phyloP scores from a whole-genome alignment of 2,888 invertebrate genomes.

The Pimpla rufipes region DNA sequence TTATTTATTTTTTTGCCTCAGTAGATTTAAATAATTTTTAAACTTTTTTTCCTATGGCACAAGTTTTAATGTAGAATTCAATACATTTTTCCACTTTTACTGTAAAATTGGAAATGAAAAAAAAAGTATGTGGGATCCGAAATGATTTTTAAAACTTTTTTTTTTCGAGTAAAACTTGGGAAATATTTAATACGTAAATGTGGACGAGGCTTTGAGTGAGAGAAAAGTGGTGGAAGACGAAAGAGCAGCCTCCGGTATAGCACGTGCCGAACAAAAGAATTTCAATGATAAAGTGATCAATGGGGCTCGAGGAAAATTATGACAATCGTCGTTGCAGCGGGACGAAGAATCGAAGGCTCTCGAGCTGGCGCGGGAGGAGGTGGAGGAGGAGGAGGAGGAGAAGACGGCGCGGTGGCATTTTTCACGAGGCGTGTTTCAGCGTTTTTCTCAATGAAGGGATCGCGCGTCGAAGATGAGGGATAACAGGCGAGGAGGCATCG shows the following conservation, averaged over 20 bases:
- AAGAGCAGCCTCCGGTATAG: conserved; percentile 25
- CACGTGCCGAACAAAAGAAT: conserved; percentile 65
- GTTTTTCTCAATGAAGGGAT: conserved; percentile 63
- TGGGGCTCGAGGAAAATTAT: conserved; percentile 51
- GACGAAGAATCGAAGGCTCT: conserved; percentile 42
- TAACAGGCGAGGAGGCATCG: conserved; percentile 49
- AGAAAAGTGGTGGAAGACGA: background rate
- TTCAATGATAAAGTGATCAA: conserved; percentile 57
- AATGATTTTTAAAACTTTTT: too few species aligned
- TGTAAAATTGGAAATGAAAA: too few species aligned
- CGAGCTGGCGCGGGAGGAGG: conserved; percentile 21
- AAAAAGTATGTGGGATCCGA: too few species aligned
- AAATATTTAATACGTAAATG: background rate
- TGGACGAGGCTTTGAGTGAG: background rate
- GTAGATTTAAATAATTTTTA: too few species aligned
- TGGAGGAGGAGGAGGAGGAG: conserved; percentile 16
- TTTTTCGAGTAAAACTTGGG: too few species aligned
- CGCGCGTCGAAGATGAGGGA: conserved; percentile 52
- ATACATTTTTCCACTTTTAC: too few species aligned
- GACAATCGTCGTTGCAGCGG: conserved; percentile 54
- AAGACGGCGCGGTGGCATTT: conserved; percentile 26
- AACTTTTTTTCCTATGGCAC: too few species aligned
- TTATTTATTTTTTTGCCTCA: too few species aligned
- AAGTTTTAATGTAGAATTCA: too few species aligned
- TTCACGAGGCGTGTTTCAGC: conserved; percentile 39